Evolutionary conservation across 92 coral and sea anemone genomes (phyloP), one percentile per base, ranked within the genome.

Genomic region (Bergia puertoricense): DNA sequence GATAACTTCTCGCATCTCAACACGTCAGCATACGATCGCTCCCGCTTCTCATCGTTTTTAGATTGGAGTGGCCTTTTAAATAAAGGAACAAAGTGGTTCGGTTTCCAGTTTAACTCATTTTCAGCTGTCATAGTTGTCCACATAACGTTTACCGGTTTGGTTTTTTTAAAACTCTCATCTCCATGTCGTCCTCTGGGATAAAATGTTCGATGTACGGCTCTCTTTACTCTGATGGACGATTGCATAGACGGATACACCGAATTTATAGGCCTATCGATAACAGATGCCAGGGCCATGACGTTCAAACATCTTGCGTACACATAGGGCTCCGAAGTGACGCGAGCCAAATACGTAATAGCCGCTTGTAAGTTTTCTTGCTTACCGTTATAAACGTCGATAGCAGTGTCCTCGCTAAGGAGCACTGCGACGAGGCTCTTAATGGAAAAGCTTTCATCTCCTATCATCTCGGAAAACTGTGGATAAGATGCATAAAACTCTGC

Each of bases 211-310:
- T 71, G 76, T 9, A 71, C 40, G 40, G 76, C 11, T 1, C 76
- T 36, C 39, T 71, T 71, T 36, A 71, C 39, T 71, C 76, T 71
- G 36, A 39, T 39, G 13, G 43, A 36, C 76, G 43, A 71, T 39
- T 9, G 42, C 11, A 71, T 71, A 5, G 36, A 9, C 36, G 76
- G 76, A 71, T 71, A 71, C 9, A 71, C 76, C 2, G 76, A 71
- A 71, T 23, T 23, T 71, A 71, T 71, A 30, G 76, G 76, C 42
- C 40, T 71, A 23, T 39, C 76, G 39, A 71, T 71, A 36, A 71
- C 76, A 36, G 76, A 71, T 71, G 76, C 76, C 43, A 71, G 76
- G 6, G 76, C 76, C 76, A 71, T 71, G 39, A 71, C 39, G 14
- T 39, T 71, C 40, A 23, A 71, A 71, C 40, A 39, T 0, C 40